Evolutionary conservation across 2,797 vertebrate genomes (phyloP).

Genomic region (Diceros bicornis): DNA sequence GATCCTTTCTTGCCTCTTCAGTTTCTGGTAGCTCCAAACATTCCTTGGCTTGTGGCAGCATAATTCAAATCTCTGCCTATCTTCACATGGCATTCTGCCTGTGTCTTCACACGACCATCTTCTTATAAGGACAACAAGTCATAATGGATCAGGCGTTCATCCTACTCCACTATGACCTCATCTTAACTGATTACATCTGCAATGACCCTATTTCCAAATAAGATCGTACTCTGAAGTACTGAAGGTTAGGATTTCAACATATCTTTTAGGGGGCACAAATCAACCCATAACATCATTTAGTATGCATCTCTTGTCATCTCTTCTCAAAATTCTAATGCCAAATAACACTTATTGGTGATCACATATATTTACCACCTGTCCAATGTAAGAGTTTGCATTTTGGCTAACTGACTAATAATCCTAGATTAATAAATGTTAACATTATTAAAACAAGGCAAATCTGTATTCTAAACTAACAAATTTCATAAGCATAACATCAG

Average conservation of each 20-base stretch:
- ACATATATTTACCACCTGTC: background rate
- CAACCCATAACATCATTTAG: background rate
- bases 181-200: background rate
- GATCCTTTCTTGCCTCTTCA: background rate
- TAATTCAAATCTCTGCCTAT: background rate
- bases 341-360: constrained; percentile 8
- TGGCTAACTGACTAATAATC: background rate
- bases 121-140: background rate
- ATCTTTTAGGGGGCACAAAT: background rate
- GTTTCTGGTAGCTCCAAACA: background rate
- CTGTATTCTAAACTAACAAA: background rate
- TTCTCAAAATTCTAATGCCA: background rate
- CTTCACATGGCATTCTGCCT: background rate
- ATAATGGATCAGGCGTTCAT: background rate
- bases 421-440: background rate
- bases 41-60: background rate
- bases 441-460: background rate
- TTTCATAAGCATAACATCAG: background rate
- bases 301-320: background rate
- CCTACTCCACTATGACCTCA: background rate
- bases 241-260: background rate
- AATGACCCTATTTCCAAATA: background rate
- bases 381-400: background rate
- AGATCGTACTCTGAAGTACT: background rate
- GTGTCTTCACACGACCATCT: background rate